phyloP scores from a whole-genome alignment of 2,113 vertebrate species.

The Oreocharis arfaki region DNA sequence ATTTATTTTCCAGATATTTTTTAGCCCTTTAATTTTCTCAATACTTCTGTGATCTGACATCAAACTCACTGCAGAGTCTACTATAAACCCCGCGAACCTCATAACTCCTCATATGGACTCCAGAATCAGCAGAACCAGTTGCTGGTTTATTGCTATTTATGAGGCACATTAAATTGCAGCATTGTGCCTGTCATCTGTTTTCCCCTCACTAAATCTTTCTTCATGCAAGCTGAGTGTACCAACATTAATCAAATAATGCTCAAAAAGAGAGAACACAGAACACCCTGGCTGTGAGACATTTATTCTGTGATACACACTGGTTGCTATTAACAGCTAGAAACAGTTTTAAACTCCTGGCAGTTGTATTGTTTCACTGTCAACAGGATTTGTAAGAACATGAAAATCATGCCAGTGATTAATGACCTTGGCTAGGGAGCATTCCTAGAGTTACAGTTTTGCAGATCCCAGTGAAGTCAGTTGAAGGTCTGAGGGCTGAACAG shows the following conservation, averaged over 20 bases:
- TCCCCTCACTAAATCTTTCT: not conserved
- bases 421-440: not conserved
- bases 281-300: not conserved
- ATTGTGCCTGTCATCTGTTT: not conserved
- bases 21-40: not conserved
- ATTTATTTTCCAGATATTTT: not conserved
- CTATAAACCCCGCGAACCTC: not conserved
- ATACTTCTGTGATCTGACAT: not conserved
- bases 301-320: not conserved
- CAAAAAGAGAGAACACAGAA: slow-evolving; percentile 55
- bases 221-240: not conserved
- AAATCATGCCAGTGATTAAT: not conserved
- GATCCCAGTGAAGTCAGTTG: not conserved
- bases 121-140: not conserved
- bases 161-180: not conserved
- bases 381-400: slow-evolving; percentile 12
- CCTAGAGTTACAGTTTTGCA: not conserved
- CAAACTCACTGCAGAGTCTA: not conserved
- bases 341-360: not conserved
- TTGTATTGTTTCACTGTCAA: not conserved
- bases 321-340: slow-evolving; percentile 64
- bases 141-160: not conserved
- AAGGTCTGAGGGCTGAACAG: not conserved
- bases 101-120: not conserved
- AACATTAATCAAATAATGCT: not conserved